These are phyloP conservation scores for Agonopterix alstromeriana DNA, from an alignment of 2,888 invertebrate species.

Conservation along the genomic window DNA sequence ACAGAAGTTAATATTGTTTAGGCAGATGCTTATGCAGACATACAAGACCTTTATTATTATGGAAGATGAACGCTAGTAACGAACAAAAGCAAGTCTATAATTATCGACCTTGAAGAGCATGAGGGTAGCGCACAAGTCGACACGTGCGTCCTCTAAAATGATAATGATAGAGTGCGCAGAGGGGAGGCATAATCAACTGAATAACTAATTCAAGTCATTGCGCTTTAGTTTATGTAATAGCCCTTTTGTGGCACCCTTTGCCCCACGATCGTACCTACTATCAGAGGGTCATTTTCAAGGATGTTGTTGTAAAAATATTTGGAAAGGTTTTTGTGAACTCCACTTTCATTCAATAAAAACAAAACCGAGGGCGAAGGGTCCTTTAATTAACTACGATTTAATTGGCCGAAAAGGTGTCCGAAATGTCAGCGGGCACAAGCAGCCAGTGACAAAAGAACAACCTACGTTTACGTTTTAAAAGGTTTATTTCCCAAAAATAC, in stretches of 20 bases:
- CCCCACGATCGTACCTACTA: constrained; percentile 18
- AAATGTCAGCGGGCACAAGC: constrained; percentile 12
- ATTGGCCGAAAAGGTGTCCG: neutral
- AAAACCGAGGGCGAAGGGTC: neutral
- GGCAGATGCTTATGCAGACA: neutral
- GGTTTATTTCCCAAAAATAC: constrained; percentile 30
- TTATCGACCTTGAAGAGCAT: constrained; percentile 65
- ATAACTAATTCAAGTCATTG: constrained; percentile 74
- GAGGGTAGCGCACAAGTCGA: constrained; percentile 54
- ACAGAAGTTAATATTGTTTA: too few relatives aligned
- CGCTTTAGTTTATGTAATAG: constrained; percentile 55
- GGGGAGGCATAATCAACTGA: constrained; percentile 70
- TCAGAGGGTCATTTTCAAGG: constrained; percentile 37
- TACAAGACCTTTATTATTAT: constrained; percentile 24
- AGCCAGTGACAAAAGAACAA: constrained; percentile 24
- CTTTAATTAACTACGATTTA: neutral
- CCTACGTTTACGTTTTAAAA: constrained; percentile 22
- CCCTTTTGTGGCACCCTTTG: constrained; percentile 57
- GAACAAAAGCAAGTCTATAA: constrained; percentile 51
- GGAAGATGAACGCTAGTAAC: constrained; percentile 23
- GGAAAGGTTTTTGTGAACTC: constrained; percentile 19
- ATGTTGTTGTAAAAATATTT: constrained; percentile 53
- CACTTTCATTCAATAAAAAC: neutral
- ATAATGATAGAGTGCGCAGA: constrained; percentile 71
- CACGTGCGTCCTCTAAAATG: constrained; percentile 66